Base-by-base conservation (phyloP, 2,888 invertebrate genomes). In the Patella ulyssiponensis region DNA sequence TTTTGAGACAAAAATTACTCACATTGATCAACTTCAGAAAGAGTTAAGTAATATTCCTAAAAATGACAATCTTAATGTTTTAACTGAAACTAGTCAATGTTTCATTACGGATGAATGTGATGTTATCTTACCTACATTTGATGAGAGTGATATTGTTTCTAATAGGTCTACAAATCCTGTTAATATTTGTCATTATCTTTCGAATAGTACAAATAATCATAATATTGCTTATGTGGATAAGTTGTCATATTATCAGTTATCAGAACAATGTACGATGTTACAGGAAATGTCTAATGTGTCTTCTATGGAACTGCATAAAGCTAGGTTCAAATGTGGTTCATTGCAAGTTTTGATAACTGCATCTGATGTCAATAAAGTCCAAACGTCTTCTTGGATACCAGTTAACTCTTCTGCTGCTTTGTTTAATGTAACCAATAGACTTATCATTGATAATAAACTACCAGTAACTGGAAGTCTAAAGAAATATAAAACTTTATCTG, bases 81-180 rank as follows among this genome's bases (percentile, higher is more conserved):
- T 44, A 44, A 44, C 44, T 44, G 44, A 44, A 44, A 44, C 44
- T 44, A 44, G 15, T 64, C 7, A 23, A 64, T 64, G 17, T 64
- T 64, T n/a, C 2, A 64, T 64, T 17, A 64, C n/a, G 12, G 64
- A 64, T 17, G 64, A 15, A 64, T 20, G 23, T 64, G 64, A 23
- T 64, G n/a, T n/a, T 64, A 23, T 64, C 23, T 12, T 64, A 64
- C 5, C 64, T n/a, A n/a, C 1, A 11, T 23, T 64, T 64, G 23
- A 64, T 64, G 64, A 64, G 64, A 64, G 64, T 20, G 64, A 64
- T 12, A 12, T 64, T 64, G 64, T 64, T 23, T 56, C n/a, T 56
- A 56, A 56, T 0, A 56, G 56, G 56, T 17, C n/a, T 17, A 56
- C 56, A 17, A 56, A 15, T 17, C 56, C 56, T 56, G 9, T 56